phyloP scores from a whole-genome alignment of 1,140 invertebrate species.

The Oedothorax gibbosus region DNA sequence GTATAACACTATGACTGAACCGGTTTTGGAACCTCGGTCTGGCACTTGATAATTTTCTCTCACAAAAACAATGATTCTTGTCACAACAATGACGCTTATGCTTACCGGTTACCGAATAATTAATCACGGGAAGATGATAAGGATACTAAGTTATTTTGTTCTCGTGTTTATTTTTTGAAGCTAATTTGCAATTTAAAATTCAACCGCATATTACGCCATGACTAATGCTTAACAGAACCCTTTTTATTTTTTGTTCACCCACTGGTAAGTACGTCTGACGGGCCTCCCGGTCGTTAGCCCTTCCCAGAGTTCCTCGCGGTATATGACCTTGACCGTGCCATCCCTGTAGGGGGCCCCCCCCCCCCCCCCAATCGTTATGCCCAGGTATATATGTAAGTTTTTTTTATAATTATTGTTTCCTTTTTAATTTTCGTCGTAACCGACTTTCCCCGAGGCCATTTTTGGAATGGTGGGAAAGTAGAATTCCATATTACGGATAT shows the following conservation, averaged over 20 bases:
- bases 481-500: constrained; percentile 30
- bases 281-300: constrained; percentile 53
- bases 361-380: constrained; percentile 40
- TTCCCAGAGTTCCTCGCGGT: constrained; percentile 44
- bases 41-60: too few relatives aligned
- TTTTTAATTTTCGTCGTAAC: constrained; percentile 38
- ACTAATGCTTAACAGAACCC: neutral
- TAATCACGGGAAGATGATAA: constrained; percentile 1
- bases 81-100: constrained; percentile 4
- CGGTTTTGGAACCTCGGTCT: too few relatives aligned
- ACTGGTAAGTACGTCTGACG: neutral
- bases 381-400: constrained; percentile 13
- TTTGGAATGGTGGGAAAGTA: constrained; percentile 47
- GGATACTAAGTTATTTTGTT: constrained; percentile 16
- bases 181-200: constrained; percentile 39
- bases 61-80: too few relatives aligned
- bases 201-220: constrained; percentile 1
- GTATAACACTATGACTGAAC: too few relatives aligned
- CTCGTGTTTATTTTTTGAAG: too few relatives aligned
- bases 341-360: neutral
- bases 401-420: constrained; percentile 37
- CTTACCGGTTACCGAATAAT: constrained; percentile 8
- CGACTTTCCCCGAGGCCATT: constrained; percentile 31
- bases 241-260: constrained; percentile 10
- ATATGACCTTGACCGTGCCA: constrained; percentile 50